phyloP scores from a whole-genome alignment of 2,888 invertebrate genomes.

The Leptopterna dolabrata region DNA sequence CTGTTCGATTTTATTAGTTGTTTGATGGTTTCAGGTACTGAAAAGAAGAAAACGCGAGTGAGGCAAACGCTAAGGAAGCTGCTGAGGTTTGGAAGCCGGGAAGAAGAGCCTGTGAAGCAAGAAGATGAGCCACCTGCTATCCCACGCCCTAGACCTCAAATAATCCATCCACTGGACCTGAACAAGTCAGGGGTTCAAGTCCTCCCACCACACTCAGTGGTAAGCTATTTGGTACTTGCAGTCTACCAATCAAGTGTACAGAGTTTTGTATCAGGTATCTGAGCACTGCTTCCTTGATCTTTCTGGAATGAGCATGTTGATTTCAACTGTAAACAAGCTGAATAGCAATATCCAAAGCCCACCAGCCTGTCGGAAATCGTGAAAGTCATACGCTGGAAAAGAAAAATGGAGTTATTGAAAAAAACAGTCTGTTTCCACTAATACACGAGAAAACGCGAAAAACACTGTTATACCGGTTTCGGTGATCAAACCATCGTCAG shows the following conservation, averaged over 20 bases:
- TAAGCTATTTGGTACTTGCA: neutral
- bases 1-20: too few species aligned
- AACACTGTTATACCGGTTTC: too few species aligned
- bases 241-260: neutral
- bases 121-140: constrained; percentile 67
- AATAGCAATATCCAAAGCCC: too few species aligned
- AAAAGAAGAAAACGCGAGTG: constrained; percentile 77
- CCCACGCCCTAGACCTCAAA: constrained; percentile 82
- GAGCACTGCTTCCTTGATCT: too few species aligned
- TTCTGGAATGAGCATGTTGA: too few species aligned
- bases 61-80: constrained; percentile 87
- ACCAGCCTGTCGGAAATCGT: too few species aligned
- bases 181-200: constrained; percentile 86
- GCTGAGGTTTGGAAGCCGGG: constrained; percentile 76
- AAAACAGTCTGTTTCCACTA: too few species aligned
- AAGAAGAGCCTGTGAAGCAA: constrained; percentile 53
- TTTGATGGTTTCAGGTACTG: constrained; percentile 65
- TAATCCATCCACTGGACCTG: constrained; percentile 88
- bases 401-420: too few species aligned
- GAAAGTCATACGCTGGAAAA: too few species aligned
- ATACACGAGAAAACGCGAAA: too few species aligned
- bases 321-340: too few species aligned
- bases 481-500: too few species aligned
- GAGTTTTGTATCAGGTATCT: neutral
- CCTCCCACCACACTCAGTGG: constrained; percentile 67